Percentiles rank a stretch among this genome's conserved stretches.
Evolutionary conservation across 2,888 invertebrate species (phyloP).

Genomic region (Belgica antarctica): DNA sequence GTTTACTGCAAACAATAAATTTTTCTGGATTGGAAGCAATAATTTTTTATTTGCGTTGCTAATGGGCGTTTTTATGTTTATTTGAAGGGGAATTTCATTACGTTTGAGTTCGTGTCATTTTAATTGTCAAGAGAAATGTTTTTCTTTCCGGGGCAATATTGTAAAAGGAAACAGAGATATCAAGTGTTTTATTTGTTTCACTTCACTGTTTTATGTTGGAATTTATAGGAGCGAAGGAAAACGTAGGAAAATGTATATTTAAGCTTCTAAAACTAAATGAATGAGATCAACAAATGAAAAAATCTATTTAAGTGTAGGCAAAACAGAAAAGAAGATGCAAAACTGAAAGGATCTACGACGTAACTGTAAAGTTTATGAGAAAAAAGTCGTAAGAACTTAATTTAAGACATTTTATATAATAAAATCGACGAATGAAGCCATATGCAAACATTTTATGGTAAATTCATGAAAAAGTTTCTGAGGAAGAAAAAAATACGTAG

Average conservation of each 20-base stretch:
- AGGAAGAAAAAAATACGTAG: slow-evolving; percentile 1
- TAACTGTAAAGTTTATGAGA: not conserved
- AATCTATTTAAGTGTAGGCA: slow-evolving; percentile 32
- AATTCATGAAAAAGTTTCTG: not conserved
- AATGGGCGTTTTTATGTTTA: slow-evolving; percentile 40
- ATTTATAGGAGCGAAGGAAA: not conserved
- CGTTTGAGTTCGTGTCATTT: slow-evolving; percentile 39
- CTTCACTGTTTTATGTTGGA: slow-evolving; percentile 9
- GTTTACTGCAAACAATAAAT: slow-evolving; percentile 37
- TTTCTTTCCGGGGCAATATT: not conserved
- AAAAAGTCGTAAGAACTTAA: slow-evolving; percentile 4
- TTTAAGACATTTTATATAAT: not conserved
- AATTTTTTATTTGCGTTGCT: slow-evolving; percentile 40
- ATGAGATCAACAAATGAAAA: slow-evolving; percentile 22
- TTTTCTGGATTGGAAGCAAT: slow-evolving; percentile 33
- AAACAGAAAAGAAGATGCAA: slow-evolving; percentile 23
- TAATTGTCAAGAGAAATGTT: slow-evolving; percentile 16
- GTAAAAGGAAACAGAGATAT: not conserved
- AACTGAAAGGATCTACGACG: not conserved
- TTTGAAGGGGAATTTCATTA: slow-evolving; percentile 36
- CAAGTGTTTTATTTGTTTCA: slow-evolving; percentile 27
- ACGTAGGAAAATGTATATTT: not conserved
- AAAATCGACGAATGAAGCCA: slow-evolving; percentile 9
- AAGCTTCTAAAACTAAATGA: not conserved
- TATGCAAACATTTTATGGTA: slow-evolving; percentile 7